Evolutionary conservation across 35 echinoderm and acorn worm genomes (phyloP), one percentile per base, ranked within the genome.

Genomic region (Hemicentrotus pulcherrimus): DNA sequence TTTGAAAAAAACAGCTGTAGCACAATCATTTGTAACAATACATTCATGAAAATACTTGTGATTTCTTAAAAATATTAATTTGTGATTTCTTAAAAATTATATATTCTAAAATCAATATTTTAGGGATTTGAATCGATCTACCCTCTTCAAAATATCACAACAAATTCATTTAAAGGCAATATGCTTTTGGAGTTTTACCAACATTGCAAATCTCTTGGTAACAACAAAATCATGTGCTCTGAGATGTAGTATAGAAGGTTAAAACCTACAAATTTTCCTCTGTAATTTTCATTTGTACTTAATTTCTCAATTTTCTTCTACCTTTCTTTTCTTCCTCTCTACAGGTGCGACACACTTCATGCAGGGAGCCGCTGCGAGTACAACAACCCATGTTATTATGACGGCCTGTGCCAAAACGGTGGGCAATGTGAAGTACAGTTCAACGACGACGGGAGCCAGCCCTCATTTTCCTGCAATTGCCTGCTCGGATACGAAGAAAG

Each of bases 381-480:
- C 86, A 15, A 32, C 15, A 86, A 96, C 94, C 95, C 95, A 7
- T 96, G 95, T 59, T 24, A 45, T 10, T 46, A 31, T n/a, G 28
- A 4, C 28, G 58, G 6, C 33, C 60, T 33, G 10, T 96, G 95
- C 65, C 46, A 31, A 47, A 96, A 94, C 31, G 85, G 48, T 0
- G 92, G 78, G 31, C 24, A 31, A 32, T 94, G 92, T 31, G 2
- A 35, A 15, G 85, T 89, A 13, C 19, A 12, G 31, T 88, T 33
- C 18, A 7, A 86, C 9, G 47, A 18, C 24, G 86, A 60, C 47
- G 78, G 78, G n/a, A n/a, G 46, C 2, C 2, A 16, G 2, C 95
- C 95, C 4, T 50, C 5, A 5, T 94, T 96, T 48, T 19, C 4
- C n/a, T 96, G 95, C 47, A 11, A 48, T 19, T 96, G 95, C 31